phyloP scores from a whole-genome alignment of 2,888 invertebrate genomes.

The Cerastis rubricosa region DNA sequence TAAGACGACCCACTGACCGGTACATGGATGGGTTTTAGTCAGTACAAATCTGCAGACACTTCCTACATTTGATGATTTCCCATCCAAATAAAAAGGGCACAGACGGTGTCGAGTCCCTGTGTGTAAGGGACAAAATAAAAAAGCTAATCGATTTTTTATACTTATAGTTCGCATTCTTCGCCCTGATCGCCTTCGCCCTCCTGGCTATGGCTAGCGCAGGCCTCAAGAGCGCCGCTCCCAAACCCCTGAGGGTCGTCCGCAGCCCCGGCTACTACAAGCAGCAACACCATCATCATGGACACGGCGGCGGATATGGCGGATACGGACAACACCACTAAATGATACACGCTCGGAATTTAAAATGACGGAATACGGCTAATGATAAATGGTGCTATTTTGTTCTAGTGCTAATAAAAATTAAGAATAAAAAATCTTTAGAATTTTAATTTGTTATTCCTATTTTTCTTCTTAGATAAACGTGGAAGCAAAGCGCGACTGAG shows the following conservation, averaged over 20 bases:
- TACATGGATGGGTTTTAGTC: too few species aligned
- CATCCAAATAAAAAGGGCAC: too few species aligned
- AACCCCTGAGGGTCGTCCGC: neutral
- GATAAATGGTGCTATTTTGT: slow-evolving; percentile 1
- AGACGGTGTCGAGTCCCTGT: neutral
- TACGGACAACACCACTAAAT: neutral
- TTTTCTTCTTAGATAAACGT: neutral
- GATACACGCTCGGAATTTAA: neutral
- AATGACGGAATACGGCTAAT: neutral
- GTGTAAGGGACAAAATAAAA: neutral
- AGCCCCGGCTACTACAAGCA: neutral
- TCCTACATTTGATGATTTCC: too few species aligned
- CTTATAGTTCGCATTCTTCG: slow-evolving; percentile 8
- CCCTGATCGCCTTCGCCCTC: neutral
- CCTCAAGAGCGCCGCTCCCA: neutral
- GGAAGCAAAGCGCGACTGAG: too few species aligned
- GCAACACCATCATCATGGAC: neutral
- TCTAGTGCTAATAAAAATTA: neutral
- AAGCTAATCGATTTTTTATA: neutral
- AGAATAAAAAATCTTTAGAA: neutral
- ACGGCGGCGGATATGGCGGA: neutral
- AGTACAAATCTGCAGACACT: too few species aligned
- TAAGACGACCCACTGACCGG: too few species aligned
- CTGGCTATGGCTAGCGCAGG: slow-evolving; percentile 1
- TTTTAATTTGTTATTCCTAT: neutral